These are phyloP conservation scores for Cherax destructor DNA, from an alignment of 1,140 invertebrate species.

Conservation along the genomic window DNA sequence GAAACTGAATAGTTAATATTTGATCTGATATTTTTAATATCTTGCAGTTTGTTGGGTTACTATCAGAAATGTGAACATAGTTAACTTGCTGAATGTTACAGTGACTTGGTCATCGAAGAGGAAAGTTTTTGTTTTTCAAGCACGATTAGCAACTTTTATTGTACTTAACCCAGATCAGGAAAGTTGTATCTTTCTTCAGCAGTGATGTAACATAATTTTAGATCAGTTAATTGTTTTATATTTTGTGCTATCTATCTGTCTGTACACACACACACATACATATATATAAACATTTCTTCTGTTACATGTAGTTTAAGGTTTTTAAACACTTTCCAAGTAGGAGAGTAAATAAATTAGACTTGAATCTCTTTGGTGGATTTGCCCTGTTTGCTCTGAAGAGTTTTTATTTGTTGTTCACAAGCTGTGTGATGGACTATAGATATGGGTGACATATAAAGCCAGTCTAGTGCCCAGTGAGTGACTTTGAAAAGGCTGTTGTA, in stretches of 20 bases:
- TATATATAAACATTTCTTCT: constrained; percentile 15
- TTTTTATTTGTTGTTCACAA: constrained; percentile 15
- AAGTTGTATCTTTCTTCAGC: constrained; percentile 11
- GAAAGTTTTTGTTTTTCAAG: background rate
- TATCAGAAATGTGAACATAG: background rate
- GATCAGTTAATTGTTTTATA: constrained; percentile 22
- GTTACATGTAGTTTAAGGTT: constrained; percentile 18
- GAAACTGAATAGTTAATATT: background rate
- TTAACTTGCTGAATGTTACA: background rate
- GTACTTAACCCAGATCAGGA: constrained; percentile 13
- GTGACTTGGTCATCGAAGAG: background rate
- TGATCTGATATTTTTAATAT: background rate
- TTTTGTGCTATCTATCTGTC: constrained; percentile 12
- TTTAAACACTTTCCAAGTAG: background rate
- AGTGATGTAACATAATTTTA: constrained; percentile 14
- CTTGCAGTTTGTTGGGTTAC: background rate
- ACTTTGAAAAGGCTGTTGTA: constrained; percentile 2
- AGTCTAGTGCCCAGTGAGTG: constrained; percentile 29
- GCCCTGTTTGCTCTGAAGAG: constrained; percentile 19
- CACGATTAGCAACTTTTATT: background rate
- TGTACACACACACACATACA: background rate
- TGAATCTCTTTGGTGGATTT: constrained; percentile 16
- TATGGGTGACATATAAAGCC: background rate
- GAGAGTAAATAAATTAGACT: background rate
- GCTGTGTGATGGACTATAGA: background rate